Evolutionary conservation across 2,797 vertebrate genomes (phyloP).

Genomic region (Microctenopoma steveboyesi): DNA sequence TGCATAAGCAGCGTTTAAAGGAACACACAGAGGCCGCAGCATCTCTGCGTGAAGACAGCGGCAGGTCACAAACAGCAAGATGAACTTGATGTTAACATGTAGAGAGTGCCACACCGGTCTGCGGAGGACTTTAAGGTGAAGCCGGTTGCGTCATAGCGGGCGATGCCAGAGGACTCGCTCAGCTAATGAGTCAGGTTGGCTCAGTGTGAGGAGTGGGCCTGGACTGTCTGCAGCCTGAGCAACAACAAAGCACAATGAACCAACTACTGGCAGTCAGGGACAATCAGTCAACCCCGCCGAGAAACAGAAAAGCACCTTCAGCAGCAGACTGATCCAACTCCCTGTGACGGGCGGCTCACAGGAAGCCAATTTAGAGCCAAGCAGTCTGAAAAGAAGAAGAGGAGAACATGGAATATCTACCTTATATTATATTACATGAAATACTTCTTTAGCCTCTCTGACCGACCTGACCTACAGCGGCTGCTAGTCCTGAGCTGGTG

Average conservation of each 20-base stretch:
- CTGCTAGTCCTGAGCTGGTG: too few species aligned
- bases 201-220: slow-evolving; percentile 26
- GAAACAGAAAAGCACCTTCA: slow-evolving; percentile 64
- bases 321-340: slow-evolving; percentile 56
- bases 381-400: slow-evolving; percentile 11
- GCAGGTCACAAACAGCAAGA: slow-evolving; percentile 40
- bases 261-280: slow-evolving; percentile 55
- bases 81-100: slow-evolving; percentile 25
- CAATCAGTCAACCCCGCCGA: slow-evolving; percentile 52
- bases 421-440: too few species aligned
- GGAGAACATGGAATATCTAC: background rate
- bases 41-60: background rate
- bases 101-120: slow-evolving; percentile 12
- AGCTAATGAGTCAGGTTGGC: slow-evolving; percentile 60
- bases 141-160: slow-evolving; percentile 21
- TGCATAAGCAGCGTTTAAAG: too few species aligned
- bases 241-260: slow-evolving; percentile 51
- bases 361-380: slow-evolving; percentile 45
- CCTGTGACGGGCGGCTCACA: slow-evolving; percentile 42
- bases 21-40: too few species aligned
- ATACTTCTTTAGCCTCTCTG: too few species aligned
- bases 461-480: too few species aligned
- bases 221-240: slow-evolving; percentile 47
- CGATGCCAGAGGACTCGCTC: slow-evolving; percentile 40
- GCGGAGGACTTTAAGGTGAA: slow-evolving; percentile 37